Conservation (phyloP, 2,113 vertebrate genomes). For the Serinus canaria region DNA sequence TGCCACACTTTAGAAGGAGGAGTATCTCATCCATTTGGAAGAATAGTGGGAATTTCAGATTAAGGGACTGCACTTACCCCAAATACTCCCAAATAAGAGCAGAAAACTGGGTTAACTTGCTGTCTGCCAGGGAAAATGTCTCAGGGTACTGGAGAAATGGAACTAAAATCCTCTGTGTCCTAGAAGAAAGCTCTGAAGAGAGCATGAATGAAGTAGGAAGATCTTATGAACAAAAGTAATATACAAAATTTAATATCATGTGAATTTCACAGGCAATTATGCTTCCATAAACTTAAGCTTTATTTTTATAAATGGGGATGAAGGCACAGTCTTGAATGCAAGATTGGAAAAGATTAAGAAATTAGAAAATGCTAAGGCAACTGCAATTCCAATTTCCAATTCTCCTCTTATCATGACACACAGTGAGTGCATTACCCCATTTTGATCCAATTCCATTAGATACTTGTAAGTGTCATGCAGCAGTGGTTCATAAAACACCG, state of each 20-base stretch:
- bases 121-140: not conserved
- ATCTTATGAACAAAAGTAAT: not conserved
- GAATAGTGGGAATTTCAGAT: not conserved
- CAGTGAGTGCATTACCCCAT: not conserved
- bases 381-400: not conserved
- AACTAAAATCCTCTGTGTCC: not conserved
- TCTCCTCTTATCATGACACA: not conserved
- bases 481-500: not conserved
- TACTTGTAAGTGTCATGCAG: not conserved
- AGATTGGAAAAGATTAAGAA: not conserved
- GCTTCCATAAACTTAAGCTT: not conserved
- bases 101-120: not conserved
- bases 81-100: not conserved
- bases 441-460: conserved; percentile 27
- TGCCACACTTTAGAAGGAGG: not conserved
- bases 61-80: not conserved
- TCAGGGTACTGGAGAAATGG: not conserved
- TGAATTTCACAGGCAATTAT: not conserved
- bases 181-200: not conserved
- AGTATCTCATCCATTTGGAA: not conserved
- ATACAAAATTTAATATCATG: not conserved
- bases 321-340: not conserved
- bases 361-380: not conserved
- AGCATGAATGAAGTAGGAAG: not conserved
- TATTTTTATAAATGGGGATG: not conserved